phyloP scores from a whole-genome alignment of 2,888 invertebrate genomes.

The Scaptomyza cyrtandrae region DNA sequence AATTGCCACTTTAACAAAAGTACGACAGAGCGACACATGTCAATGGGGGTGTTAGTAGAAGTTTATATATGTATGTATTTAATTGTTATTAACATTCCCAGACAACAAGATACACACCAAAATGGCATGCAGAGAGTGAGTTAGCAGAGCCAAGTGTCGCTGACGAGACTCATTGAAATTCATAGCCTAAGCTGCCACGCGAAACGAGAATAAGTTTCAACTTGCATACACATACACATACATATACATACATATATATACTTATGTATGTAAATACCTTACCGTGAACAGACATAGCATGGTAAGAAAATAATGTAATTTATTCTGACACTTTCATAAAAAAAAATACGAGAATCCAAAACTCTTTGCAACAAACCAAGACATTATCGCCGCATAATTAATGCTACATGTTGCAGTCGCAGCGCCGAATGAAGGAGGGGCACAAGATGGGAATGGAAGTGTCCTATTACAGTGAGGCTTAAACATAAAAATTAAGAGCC shows the following conservation, averaged over 20 bases:
- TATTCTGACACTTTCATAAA: conserved; percentile 81
- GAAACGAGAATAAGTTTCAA: conserved; percentile 18
- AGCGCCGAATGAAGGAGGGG: neutral
- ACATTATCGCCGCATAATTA: conserved; percentile 81
- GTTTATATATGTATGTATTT: neutral
- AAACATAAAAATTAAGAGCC: conserved; percentile 42
- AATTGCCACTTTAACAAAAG: conserved; percentile 59
- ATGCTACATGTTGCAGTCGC: conserved; percentile 76
- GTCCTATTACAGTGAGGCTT: conserved; percentile 36
- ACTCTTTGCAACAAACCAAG: conserved; percentile 71
- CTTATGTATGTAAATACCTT: neutral
- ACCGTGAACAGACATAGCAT: conserved; percentile 16
- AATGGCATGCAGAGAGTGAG: neutral
- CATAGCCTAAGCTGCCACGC: conserved; percentile 39
- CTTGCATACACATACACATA: neutral
- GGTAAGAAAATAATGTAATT: conserved; percentile 74
- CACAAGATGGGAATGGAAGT: conserved; percentile 7
- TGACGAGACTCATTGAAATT: conserved; percentile 57
- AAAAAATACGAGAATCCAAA: conserved; percentile 57
- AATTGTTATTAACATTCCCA: conserved; percentile 26
- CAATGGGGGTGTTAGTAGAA: conserved; percentile 20
- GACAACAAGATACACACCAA: conserved; percentile 1
- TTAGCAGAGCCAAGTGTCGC: conserved; percentile 21
- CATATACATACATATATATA: neutral
- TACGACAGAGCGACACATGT: conserved; percentile 38